These are phyloP conservation scores for Homarus americanus DNA, from an alignment of 1,140 invertebrate genomes.

Conservation along the genomic window DNA sequence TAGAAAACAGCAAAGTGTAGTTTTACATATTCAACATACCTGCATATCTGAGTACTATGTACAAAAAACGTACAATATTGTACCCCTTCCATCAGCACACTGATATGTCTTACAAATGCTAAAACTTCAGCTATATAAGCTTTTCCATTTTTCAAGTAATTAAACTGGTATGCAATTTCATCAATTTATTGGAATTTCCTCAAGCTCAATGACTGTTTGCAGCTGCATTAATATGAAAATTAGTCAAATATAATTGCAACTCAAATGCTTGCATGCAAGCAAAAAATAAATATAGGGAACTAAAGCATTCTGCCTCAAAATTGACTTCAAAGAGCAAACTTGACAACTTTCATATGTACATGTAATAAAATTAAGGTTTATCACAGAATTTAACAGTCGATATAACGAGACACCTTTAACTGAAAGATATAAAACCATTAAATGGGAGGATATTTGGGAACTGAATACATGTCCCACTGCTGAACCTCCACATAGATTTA, in stretches of 20 bases:
- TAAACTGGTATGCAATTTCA: neutral
- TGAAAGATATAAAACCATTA: conserved; percentile 32
- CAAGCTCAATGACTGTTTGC: neutral
- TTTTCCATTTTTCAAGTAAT: neutral
- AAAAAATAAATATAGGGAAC: conserved; percentile 46
- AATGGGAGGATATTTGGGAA: neutral
- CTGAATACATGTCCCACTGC: neutral
- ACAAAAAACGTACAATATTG: conserved; percentile 1
- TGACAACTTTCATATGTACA: conserved; percentile 61
- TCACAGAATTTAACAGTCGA: conserved; percentile 67
- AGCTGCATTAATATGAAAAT: neutral
- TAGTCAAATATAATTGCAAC: neutral
- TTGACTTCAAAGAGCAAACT: conserved; percentile 53
- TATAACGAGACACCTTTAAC: conserved; percentile 48
- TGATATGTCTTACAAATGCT: neutral
- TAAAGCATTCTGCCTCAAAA: conserved; percentile 53
- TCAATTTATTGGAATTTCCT: neutral
- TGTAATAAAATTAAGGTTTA: conserved; percentile 55
- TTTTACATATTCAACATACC: conserved; percentile 14
- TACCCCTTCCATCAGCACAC: neutral
- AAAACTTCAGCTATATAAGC: neutral
- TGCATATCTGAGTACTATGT: neutral
- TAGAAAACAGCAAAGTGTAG: neutral
- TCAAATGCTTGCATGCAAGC: neutral
- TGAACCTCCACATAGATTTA: conserved; percentile 28